phyloP scores from a whole-genome alignment of 2,888 invertebrate species.

The Brenthis hecate region DNA sequence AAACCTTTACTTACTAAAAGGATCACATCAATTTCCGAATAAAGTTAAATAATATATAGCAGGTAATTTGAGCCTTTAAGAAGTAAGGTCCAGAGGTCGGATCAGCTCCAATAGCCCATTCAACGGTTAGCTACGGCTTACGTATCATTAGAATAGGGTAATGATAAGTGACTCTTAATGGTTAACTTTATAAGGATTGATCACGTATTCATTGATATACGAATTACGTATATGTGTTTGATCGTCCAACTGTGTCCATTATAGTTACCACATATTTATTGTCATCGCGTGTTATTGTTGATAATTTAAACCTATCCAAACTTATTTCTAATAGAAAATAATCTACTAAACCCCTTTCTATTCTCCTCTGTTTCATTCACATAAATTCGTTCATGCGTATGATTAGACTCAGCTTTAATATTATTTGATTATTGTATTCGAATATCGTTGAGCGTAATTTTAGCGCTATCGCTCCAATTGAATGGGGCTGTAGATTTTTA shows the following conservation, averaged over 20 bases:
- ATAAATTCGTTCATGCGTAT: slow-evolving; percentile 45
- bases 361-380: slow-evolving; percentile 7
- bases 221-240: background rate
- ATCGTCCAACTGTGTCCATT: background rate
- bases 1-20: too few species aligned
- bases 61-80: slow-evolving; percentile 40
- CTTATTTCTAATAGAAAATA: slow-evolving; percentile 18
- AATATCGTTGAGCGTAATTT: slow-evolving; percentile 48
- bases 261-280: background rate
- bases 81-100: slow-evolving; percentile 22
- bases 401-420: slow-evolving; percentile 49
- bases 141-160: slow-evolving; percentile 33
- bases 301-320: slow-evolving; percentile 40
- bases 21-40: too few species aligned
- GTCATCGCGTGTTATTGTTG: slow-evolving; percentile 45
- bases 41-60: slow-evolving; percentile 39
- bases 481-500: slow-evolving; percentile 63
- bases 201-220: slow-evolving; percentile 44
- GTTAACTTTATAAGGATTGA: slow-evolving; percentile 26
- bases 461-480: slow-evolving; percentile 52
- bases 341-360: slow-evolving; percentile 41
- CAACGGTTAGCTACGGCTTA: slow-evolving; percentile 25
- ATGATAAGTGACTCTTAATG: slow-evolving; percentile 36
- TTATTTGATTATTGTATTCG: slow-evolving; percentile 48
- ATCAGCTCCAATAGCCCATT: slow-evolving; percentile 37